phyloP scores from a whole-genome alignment of 2,888 invertebrate genomes.

The Limnephilus auricula region DNA sequence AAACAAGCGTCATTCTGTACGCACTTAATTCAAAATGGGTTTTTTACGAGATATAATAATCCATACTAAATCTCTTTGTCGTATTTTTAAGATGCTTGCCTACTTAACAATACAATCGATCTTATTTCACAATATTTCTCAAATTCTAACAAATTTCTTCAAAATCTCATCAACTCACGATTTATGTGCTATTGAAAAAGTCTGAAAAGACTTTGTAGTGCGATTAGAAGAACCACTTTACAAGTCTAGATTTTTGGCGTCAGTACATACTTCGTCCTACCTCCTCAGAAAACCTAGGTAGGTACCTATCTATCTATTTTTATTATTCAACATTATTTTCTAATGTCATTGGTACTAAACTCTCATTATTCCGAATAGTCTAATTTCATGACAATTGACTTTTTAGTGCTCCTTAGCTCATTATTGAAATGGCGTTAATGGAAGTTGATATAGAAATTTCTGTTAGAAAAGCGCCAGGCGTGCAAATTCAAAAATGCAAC shows the following conservation, averaged over 20 bases:
- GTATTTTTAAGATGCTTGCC: conserved; percentile 20
- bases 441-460: too few species aligned
- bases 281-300: too few species aligned
- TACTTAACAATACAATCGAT: conserved; percentile 39
- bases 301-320: too few species aligned
- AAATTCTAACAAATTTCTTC: background rate
- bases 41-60: conserved; percentile 45
- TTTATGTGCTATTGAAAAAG: background rate
- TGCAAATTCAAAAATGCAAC: too few species aligned
- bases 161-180: background rate
- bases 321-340: too few species aligned
- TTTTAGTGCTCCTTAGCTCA: too few species aligned
- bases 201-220: background rate
- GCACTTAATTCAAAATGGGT: conserved; percentile 28
- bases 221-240: background rate
- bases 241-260: background rate
- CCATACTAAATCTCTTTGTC: conserved; percentile 32
- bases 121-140: conserved; percentile 30
- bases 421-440: too few species aligned
- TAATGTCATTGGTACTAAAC: too few species aligned
- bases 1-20: conserved; percentile 35
- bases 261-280: too few species aligned
- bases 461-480: too few species aligned
- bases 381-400: too few species aligned
- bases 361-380: too few species aligned